phyloP scores from a whole-genome alignment of 2,113 vertebrate genomes.

The Oriolus oriolus region DNA sequence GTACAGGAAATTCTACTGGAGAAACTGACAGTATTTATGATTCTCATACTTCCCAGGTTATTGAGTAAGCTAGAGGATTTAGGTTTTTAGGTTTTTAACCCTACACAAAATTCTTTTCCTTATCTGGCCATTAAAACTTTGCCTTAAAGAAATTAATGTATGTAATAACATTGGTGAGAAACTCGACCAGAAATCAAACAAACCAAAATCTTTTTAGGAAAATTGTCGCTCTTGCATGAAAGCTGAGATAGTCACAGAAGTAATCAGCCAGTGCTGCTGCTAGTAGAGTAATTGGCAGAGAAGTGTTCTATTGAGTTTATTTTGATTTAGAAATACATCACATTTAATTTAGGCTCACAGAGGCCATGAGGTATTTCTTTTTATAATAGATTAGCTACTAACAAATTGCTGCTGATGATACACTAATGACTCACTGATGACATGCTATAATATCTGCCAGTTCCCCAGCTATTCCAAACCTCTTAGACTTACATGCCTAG shows the following conservation, averaged over 20 bases:
- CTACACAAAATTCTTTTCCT: background rate
- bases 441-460: background rate
- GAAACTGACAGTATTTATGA: background rate
- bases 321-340: background rate
- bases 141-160: background rate
- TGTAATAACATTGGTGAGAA: background rate
- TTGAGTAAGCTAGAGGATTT: background rate
- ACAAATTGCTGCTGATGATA: background rate
- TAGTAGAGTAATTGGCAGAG: background rate
- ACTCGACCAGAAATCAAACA: background rate
- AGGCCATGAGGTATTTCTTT: background rate
- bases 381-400: background rate
- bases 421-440: background rate
- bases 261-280: background rate
- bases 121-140: background rate
- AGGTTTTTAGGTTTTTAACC: background rate
- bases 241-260: background rate
- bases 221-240: background rate
- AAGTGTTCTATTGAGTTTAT: background rate
- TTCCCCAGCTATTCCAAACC: constrained; percentile 10
- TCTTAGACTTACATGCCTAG: constrained; percentile 3
- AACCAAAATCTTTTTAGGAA: background rate
- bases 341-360: background rate
- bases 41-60: background rate
- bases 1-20: background rate